These are phyloP conservation scores for Beroe ovata DNA, from an alignment of 37 sponge, comb jelly and placozoan genomes.

Conservation along the genomic window DNA sequence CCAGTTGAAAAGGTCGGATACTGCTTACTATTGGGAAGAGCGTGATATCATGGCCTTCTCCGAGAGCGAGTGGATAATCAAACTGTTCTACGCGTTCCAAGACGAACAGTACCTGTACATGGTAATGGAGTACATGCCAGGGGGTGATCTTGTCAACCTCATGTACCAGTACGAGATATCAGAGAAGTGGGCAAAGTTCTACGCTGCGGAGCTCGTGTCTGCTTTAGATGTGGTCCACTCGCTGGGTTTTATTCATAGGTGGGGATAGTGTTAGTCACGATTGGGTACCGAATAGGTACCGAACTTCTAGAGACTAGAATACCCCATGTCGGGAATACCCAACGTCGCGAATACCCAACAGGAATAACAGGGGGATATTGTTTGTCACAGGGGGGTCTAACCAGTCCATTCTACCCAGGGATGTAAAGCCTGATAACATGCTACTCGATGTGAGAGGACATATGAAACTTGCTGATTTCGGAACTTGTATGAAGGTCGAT, in stretches of 20 bases:
- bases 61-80: conserved; percentile 87
- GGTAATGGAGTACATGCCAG: conserved; percentile 98
- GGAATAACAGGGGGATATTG: too few species aligned
- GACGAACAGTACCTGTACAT: conserved; percentile 88
- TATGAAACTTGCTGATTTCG: conserved; percentile 97
- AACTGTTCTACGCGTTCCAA: conserved; percentile 95
- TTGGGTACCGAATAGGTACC: too few species aligned
- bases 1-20: conserved; percentile 92
- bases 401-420: too few species aligned
- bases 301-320: too few species aligned
- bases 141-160: conserved; percentile 94
- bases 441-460: conserved; percentile 87
- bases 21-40: conserved; percentile 99
- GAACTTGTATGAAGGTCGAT: conserved; percentile 93
- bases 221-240: conserved; percentile 90
- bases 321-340: too few species aligned
- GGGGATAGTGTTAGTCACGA: too few species aligned
- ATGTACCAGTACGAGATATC: conserved; percentile 89
- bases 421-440: conserved; percentile 99
- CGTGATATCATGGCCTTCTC: conserved; percentile 98
- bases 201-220: conserved; percentile 87
- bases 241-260: conserved; percentile 90
- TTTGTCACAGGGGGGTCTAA: too few species aligned
- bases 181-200: conserved; percentile 93
- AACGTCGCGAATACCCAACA: too few species aligned